These are phyloP conservation scores for Rhombomys opimus DNA, from an alignment of 2,113 vertebrate genomes.

Conservation along the genomic window DNA sequence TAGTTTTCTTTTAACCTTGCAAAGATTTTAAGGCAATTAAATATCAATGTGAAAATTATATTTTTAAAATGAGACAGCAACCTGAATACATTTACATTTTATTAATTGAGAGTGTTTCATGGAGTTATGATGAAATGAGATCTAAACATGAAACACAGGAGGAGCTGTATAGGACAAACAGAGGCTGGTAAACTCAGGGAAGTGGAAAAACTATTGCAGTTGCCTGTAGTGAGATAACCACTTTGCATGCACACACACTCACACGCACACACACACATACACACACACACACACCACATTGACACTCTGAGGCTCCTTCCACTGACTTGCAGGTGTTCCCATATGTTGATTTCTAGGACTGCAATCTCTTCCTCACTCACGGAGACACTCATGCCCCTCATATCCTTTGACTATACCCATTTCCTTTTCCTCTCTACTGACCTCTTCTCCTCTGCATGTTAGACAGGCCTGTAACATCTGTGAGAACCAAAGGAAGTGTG, in stretches of 20 bases:
- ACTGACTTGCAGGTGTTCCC: fast-evolving
- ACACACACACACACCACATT: not conserved
- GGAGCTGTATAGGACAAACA: not conserved
- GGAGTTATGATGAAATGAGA: slow-evolving; percentile 75
- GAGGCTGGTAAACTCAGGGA: not conserved
- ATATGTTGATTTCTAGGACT: too few species aligned
- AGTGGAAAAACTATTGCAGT: not conserved
- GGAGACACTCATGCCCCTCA: not conserved
- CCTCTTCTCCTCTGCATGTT: not conserved
- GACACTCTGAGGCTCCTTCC: not conserved
- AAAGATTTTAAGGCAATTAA: slow-evolving; percentile 86
- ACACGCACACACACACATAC: too few species aligned
- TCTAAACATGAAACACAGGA: slow-evolving; percentile 70
- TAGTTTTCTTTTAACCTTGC: slow-evolving; percentile 84
- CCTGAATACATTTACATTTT: slow-evolving; percentile 85
- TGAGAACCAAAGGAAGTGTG: not conserved
- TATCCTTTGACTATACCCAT: not conserved
- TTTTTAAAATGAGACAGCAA: slow-evolving; percentile 80
- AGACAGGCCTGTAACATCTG: not conserved
- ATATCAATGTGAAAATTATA: slow-evolving; percentile 82
- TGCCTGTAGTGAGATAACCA: not conserved
- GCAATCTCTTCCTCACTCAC: not conserved
- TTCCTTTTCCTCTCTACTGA: not conserved
- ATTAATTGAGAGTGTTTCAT: slow-evolving; percentile 80
- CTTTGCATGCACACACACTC: too few species aligned